Conservation (phyloP, 2,113 vertebrate species). For the Phrynocephalus versicolor region DNA sequence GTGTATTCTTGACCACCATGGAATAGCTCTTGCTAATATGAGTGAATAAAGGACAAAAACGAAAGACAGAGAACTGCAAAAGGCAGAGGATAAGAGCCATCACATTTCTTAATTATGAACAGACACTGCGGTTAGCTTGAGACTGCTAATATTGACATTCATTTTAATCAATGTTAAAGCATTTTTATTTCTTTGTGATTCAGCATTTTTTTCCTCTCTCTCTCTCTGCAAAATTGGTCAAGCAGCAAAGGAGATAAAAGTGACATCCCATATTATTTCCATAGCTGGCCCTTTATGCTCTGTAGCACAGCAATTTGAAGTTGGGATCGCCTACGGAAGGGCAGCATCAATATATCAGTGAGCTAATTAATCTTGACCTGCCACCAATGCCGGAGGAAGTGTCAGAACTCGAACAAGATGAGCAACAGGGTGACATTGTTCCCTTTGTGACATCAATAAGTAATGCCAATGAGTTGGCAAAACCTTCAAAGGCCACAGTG, state of each 20-base stretch:
- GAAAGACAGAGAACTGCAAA: background rate
- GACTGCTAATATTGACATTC: background rate
- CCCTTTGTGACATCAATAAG: slow-evolving; percentile 18
- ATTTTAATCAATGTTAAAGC: background rate
- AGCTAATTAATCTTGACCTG: slow-evolving; percentile 24
- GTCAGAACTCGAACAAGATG: slow-evolving; percentile 14
- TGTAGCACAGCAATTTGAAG: background rate
- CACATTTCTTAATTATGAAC: background rate
- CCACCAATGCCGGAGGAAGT: slow-evolving; percentile 3
- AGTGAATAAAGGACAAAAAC: background rate
- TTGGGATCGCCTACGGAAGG: slow-evolving; percentile 17
- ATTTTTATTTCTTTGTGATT: background rate
- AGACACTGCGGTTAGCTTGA: background rate
- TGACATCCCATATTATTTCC: slow-evolving; percentile 4
- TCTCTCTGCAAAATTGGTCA: background rate
- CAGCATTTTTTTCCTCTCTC: background rate
- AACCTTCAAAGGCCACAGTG: background rate
- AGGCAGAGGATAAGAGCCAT: background rate
- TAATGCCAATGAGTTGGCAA: slow-evolving; percentile 17
- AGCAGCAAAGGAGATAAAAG: slow-evolving; percentile 3
- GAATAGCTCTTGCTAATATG: background rate
- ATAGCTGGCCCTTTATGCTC: background rate
- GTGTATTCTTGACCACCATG: background rate
- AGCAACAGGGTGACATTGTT: slow-evolving; percentile 8
- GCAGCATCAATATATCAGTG: slow-evolving; percentile 15